phyloP scores from a whole-genome alignment of 2,888 invertebrate species.

The Papilio protenor region DNA sequence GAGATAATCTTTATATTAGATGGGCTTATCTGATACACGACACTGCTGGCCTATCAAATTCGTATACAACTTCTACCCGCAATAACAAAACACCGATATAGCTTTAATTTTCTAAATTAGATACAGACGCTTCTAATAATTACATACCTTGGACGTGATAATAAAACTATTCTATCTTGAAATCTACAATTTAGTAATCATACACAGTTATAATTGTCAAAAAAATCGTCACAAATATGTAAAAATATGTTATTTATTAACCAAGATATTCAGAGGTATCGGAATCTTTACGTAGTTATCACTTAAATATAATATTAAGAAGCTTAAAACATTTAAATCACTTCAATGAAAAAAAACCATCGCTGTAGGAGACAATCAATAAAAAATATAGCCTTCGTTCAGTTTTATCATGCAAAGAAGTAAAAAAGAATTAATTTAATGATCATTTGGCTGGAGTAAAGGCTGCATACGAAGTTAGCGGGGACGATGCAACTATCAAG shows the following conservation, averaged over 20 bases:
- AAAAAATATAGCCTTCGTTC: neutral
- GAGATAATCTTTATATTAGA: slow-evolving; percentile 54
- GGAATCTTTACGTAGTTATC: too few relatives aligned
- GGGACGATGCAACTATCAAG: slow-evolving; percentile 57
- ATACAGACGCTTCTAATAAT: neutral
- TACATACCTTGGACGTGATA: too few relatives aligned
- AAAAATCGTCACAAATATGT: too few relatives aligned
- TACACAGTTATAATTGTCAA: too few relatives aligned
- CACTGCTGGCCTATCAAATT: slow-evolving; percentile 57
- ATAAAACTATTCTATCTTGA: too few relatives aligned
- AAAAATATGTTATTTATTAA: too few relatives aligned
- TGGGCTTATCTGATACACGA: slow-evolving; percentile 58
- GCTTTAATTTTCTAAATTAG: neutral
- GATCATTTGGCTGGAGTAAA: slow-evolving; percentile 29
- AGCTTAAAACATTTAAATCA: too few relatives aligned
- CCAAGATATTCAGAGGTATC: too few relatives aligned
- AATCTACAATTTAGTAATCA: too few relatives aligned
- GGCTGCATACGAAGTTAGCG: slow-evolving; percentile 39
- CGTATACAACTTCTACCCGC: slow-evolving; percentile 50
- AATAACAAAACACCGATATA: slow-evolving; percentile 49
- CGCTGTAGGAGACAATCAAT: neutral
- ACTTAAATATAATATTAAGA: too few relatives aligned
- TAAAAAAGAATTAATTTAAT: slow-evolving; percentile 24
- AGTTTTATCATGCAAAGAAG: neutral
- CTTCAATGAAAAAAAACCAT: too few relatives aligned